Conservation (phyloP, 2,888 invertebrate genomes). For the Didymodactylos carnosus region DNA sequence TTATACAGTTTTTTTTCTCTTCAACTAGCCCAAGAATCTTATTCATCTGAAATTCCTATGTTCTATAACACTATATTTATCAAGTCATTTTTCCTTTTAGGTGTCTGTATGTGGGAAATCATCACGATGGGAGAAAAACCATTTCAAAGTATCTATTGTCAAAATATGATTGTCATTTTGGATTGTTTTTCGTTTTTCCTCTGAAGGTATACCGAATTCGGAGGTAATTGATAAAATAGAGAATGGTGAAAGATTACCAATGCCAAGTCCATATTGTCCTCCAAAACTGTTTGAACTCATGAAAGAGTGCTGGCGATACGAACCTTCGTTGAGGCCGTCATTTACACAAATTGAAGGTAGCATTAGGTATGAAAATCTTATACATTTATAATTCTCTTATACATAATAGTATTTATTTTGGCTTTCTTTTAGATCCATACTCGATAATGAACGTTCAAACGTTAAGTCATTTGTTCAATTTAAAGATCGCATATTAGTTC, state of each 20-base stretch:
- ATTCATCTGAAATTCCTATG: no score
- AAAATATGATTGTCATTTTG: no score
- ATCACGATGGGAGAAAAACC: slow-evolving; percentile 94
- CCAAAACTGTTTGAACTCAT: slow-evolving; percentile 77
- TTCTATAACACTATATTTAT: no score
- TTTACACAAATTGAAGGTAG: slow-evolving; percentile 1
- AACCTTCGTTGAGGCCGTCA: slow-evolving; percentile 71
- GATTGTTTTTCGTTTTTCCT: no score
- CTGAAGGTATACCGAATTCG: slow-evolving; percentile 5
- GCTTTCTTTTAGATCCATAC: neutral
- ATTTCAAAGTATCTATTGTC: no score
- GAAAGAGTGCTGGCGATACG: slow-evolving; percentile 90
- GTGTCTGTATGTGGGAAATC: slow-evolving; percentile 98
- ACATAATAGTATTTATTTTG: neutral
- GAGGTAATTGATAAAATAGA: slow-evolving; percentile 80
- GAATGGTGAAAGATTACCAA: slow-evolving; percentile 74
- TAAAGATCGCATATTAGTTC: neutral
- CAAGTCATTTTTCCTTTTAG: no score
- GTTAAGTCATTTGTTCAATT: neutral
- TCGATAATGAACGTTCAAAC: neutral
- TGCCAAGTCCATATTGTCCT: slow-evolving; percentile 66
- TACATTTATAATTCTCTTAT: neutral
- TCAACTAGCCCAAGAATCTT: no score
- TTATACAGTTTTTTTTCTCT: no score
- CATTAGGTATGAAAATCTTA: neutral